Conservation (phyloP, 2,888 invertebrate genomes). For the Disparrhopalites patrizii region DNA sequence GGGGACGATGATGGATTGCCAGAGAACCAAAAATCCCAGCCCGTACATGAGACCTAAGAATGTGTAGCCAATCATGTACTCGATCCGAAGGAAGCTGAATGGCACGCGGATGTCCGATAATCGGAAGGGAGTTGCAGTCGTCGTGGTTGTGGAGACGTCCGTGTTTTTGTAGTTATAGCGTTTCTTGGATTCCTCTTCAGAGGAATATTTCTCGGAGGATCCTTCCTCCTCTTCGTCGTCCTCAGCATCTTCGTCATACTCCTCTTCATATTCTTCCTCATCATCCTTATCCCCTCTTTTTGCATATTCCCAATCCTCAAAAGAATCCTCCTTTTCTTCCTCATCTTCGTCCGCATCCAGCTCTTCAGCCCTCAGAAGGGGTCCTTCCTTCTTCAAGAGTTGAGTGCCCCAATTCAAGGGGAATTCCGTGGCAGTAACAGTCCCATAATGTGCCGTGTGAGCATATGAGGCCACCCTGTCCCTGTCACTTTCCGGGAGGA, state of each 20-base stretch:
- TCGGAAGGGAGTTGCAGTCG: slow-evolving; percentile 32
- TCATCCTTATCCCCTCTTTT: neutral
- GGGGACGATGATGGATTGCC: slow-evolving; percentile 40
- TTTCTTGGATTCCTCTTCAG: neutral
- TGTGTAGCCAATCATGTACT: slow-evolving; percentile 42
- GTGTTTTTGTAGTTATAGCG: neutral
- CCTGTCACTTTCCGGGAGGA: too few species aligned
- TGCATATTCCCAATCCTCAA: too few species aligned
- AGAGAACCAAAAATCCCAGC: slow-evolving; percentile 41
- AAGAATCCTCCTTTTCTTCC: too few species aligned
- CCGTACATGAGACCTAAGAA: slow-evolving; percentile 42
- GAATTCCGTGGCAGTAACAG: too few species aligned
- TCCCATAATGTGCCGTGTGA: too few species aligned
- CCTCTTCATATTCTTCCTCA: neutral
- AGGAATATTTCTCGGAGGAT: neutral
- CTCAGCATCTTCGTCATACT: neutral
- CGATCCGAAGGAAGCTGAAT: slow-evolving; percentile 33
- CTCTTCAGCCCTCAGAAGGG: too few species aligned
- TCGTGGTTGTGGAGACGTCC: slow-evolving; percentile 21
- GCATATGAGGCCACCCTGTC: too few species aligned
- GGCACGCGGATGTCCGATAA: slow-evolving; percentile 36
- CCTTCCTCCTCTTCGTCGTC: slow-evolving; percentile 8
- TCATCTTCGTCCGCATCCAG: too few species aligned
- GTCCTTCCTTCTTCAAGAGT: too few species aligned
- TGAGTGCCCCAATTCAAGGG: too few species aligned